These are phyloP conservation scores for Nyctibius grandis DNA, from an alignment of 2,797 vertebrate genomes.

Conservation along the genomic window DNA sequence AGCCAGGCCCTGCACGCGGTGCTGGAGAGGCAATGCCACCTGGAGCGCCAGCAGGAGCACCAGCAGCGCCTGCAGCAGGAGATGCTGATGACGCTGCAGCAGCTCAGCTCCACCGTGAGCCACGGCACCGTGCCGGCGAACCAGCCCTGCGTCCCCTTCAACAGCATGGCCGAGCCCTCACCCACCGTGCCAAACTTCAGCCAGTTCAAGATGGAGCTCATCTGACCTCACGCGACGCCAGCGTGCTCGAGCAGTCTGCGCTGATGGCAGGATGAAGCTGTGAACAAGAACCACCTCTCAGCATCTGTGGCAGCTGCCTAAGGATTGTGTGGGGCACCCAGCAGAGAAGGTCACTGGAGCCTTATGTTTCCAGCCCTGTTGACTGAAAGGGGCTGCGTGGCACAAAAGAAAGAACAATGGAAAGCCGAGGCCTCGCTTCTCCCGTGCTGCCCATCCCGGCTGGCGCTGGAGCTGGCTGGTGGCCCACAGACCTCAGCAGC, in stretches of 20 bases:
- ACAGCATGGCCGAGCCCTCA: neutral
- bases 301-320: neutral
- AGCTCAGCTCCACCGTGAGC: slow-evolving; percentile 71
- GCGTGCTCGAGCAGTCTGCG: fast-evolving
- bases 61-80: slow-evolving; percentile 86
- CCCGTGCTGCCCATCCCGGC: neutral
- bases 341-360: neutral
- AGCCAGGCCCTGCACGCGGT: slow-evolving; percentile 77
- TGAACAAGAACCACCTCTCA: neutral
- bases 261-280: neutral
- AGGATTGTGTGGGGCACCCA: neutral
- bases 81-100: slow-evolving; percentile 82
- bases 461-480: neutral
- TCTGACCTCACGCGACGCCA: neutral
- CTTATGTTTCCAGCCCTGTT: neutral
- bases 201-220: slow-evolving; percentile 85
- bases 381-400: neutral
- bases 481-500: neutral
- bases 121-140: slow-evolving; percentile 53
- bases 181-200: slow-evolving; percentile 66
- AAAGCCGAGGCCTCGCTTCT: neutral
- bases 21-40: slow-evolving; percentile 78
- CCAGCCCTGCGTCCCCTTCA: slow-evolving; percentile 62
- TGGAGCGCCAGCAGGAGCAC: slow-evolving; percentile 82
- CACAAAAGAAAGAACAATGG: neutral